Conservation (phyloP, 2,113 vertebrate genomes). For the Pedetes capensis region DNA sequence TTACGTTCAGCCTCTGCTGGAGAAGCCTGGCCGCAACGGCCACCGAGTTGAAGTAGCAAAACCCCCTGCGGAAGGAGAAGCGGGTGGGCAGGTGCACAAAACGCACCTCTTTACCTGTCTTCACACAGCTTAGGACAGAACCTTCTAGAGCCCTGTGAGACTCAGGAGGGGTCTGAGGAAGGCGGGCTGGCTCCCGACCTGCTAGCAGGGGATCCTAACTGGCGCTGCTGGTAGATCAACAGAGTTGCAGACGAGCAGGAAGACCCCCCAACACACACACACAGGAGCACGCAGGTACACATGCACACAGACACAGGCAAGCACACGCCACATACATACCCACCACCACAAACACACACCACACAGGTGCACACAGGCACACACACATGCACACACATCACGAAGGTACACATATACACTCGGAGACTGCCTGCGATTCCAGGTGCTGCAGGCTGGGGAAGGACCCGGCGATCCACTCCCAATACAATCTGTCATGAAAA, state of each 20-base stretch:
- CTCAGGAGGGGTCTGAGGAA: neutral
- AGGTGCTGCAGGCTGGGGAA: no score
- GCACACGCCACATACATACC: neutral
- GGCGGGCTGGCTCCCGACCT: no score
- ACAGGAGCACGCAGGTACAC: neutral
- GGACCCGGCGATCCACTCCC: no score
- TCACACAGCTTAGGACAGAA: fast-evolving
- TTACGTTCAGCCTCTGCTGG: slow-evolving; percentile 94
- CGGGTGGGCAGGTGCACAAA: fast-evolving
- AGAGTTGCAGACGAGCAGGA: no score
- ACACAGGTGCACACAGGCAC: neutral
- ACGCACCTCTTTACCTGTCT: fast-evolving
- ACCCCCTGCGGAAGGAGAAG: slow-evolving; percentile 87
- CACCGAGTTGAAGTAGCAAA: slow-evolving; percentile 99
- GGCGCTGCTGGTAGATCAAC: fast-evolving
- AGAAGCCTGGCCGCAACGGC: slow-evolving; percentile 97
- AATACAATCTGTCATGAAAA: no score
- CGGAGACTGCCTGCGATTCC: no score
- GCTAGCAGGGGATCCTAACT: fast-evolving
- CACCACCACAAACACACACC: neutral
- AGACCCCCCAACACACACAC: neutral
- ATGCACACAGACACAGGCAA: neutral
- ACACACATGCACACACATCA: neutral
- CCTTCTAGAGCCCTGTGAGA: fast-evolving
- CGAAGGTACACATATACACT: neutral